Conservation (phyloP, 1,140 invertebrate genomes). For the Melitaea cinxia region DNA sequence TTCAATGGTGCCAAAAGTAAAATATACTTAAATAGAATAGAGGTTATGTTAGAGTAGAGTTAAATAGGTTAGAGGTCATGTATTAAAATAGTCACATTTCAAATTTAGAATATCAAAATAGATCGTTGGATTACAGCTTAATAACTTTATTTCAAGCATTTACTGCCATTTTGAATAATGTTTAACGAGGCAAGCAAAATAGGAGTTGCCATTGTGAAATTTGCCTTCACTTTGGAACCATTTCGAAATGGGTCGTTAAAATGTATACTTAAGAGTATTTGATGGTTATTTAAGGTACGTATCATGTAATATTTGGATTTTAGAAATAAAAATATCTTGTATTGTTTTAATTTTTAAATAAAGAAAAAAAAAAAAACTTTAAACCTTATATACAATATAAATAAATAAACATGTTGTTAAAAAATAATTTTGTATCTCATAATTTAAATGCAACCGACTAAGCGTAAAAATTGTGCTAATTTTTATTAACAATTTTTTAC, state of each 20-base stretch:
- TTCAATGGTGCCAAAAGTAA: no score
- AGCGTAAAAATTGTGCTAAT: constrained; percentile 18
- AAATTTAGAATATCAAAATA: not conserved
- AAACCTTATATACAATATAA: not conserved
- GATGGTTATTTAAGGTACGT: not conserved
- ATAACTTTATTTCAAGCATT: not conserved
- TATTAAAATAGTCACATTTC: no score
- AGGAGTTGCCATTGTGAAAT: constrained; percentile 7
- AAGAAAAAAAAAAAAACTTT: not conserved
- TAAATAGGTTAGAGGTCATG: no score
- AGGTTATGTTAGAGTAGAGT: no score
- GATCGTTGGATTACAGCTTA: not conserved
- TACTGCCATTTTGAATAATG: constrained; percentile 10
- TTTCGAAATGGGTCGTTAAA: constrained; percentile 10
- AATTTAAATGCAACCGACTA: not conserved
- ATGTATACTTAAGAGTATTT: constrained; percentile 10
- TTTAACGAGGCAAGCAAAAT: constrained; percentile 20
- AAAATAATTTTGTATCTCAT: not conserved
- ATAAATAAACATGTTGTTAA: not conserved
- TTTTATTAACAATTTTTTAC: constrained; percentile 5
- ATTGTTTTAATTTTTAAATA: no score
- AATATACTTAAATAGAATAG: no score
- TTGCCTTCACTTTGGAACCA: not conserved
- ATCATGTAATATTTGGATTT: no score
- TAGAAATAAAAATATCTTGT: no score